Base-by-base conservation (phyloP, 2,888 invertebrate genomes). In the Yponomeuta evonymella region DNA sequence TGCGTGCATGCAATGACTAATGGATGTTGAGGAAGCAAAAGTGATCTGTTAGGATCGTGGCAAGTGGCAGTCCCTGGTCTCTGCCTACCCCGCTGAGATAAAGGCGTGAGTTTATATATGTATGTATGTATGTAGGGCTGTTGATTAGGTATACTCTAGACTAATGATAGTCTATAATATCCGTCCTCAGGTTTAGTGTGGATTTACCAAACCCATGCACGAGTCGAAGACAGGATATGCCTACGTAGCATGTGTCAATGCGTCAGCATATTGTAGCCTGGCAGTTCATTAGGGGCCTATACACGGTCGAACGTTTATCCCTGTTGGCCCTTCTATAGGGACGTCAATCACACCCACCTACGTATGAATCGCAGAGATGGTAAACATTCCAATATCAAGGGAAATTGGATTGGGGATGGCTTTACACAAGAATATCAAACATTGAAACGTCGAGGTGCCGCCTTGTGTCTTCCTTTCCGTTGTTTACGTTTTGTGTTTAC, bases 211-310 rank as follows among this genome's bases (percentile, higher is more conserved):
- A 15, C 15, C 51, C 51, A 12, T 1, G 15, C 15, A 58, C 11
- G 36, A 6, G 43, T 43, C 6, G 8, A 6, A 43, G 51, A 15
- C 51, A 58, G 51, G 51, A 58, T 58, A 58, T 58, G 5, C 51
- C 51, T 15, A 58, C 51, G 5, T 15, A 58, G 15, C 51, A 58
- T 5, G 51, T 58, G 51, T 58, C 51, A 58, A 58, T 58, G 15
- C 51, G 51, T 58, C 51, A 58, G 51, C 51, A 58, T 58, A 58
- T 58, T 58, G 51, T 58, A 30, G 33, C 65, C 33, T 65, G 65
- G 29, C 65, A 65, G 65, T 64, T 64, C 64, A 64, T 64, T 29
- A 64, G 64, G 64, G 64, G 30, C 11, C 64, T 23, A 64, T 64
- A 30, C 64, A 30, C 33, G 33, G 33, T 5, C 65, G 29, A 65